phyloP scores from a whole-genome alignment of 2,113 vertebrate genomes.

The Machaerirhynchus nigripectus region DNA sequence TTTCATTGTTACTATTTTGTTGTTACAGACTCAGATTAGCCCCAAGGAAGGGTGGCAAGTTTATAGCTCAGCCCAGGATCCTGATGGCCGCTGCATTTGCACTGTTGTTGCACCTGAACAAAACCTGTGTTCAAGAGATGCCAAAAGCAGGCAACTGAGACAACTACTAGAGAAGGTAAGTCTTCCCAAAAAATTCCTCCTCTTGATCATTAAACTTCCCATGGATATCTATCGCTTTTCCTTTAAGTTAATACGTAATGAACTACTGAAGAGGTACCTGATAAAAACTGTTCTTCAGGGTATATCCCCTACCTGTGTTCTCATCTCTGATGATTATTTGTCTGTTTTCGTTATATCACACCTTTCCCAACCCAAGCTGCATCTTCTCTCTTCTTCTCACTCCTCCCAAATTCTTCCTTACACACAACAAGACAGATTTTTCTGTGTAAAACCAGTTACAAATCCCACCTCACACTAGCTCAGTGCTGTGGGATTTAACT shows the following conservation, averaged over 20 bases:
- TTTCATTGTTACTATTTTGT: neutral
- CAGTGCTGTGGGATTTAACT: neutral
- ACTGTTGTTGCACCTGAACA: constrained; percentile 97
- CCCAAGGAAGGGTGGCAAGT: constrained; percentile 98
- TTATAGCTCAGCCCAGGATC: constrained; percentile 96
- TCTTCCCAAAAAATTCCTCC: neutral
- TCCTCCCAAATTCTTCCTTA: neutral
- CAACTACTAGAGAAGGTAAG: constrained; percentile 97
- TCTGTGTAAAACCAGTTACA: neutral
- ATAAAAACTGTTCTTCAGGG: neutral
- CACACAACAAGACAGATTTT: neutral
- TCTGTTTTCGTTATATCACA: neutral
- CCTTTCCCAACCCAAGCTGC: neutral
- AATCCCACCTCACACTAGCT: neutral
- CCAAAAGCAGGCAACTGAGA: constrained; percentile 93
- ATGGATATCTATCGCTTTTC: neutral
- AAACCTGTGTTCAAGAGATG: constrained; percentile 94
- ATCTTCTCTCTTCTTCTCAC: neutral
- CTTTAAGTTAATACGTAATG: neutral
- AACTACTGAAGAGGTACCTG: neutral
- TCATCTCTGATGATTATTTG: neutral
- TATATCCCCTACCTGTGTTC: neutral
- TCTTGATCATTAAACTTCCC: neutral
- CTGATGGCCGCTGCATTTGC: constrained; percentile 95
- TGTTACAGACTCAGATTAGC: constrained; percentile 87